Evolutionary conservation across 2,113 vertebrate species (phyloP).

Genomic region (Dromiciops gliroides): DNA sequence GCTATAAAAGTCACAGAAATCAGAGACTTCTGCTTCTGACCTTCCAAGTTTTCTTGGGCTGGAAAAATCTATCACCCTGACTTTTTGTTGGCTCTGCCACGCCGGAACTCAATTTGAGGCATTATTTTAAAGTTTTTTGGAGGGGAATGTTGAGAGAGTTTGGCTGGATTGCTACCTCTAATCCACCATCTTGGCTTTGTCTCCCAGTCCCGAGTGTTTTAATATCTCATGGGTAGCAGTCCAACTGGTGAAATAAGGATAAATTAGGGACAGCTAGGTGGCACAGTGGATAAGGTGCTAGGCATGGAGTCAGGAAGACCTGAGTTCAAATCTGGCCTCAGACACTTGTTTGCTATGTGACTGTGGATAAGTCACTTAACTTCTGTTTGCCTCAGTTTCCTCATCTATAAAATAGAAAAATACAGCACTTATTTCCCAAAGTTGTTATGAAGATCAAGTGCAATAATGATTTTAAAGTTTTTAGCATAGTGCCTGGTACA

Average conservation of each 20-base stretch:
- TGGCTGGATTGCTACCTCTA: background rate
- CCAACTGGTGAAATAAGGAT: background rate
- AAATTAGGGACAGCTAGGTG: background rate
- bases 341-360: background rate
- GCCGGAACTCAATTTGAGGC: background rate
- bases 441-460: background rate
- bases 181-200: background rate
- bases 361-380: background rate
- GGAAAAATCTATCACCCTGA: background rate
- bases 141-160: background rate
- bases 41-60: background rate
- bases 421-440: background rate
- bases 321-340: background rate
- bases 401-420: background rate
- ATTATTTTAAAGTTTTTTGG: background rate
- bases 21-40: background rate
- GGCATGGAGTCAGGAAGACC: background rate
- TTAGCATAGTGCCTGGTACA: background rate
- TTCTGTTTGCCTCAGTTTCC: background rate
- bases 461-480: background rate
- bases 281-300: background rate
- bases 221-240: background rate
- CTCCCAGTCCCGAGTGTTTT: background rate
- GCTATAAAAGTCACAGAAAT: background rate
- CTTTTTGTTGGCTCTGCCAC: background rate